phyloP scores from a whole-genome alignment of 2,797 vertebrate genomes.

The Lutjanus campechanus region DNA sequence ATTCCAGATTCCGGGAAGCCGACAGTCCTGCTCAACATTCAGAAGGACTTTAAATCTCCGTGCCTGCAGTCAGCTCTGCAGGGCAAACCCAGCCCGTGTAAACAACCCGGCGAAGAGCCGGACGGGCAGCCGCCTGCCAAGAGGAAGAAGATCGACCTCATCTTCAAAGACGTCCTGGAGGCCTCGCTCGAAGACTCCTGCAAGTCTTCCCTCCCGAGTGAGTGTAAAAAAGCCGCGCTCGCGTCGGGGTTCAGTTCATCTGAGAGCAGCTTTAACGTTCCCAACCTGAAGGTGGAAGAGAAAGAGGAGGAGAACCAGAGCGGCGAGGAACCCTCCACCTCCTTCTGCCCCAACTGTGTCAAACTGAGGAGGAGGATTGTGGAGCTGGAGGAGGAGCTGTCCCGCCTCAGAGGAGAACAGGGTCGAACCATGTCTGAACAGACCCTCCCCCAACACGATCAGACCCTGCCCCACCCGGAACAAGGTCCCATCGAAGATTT shows the following conservation, averaged over 20 bases:
- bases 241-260: slow-evolving; percentile 66
- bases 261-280: slow-evolving; percentile 78
- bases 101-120: slow-evolving; percentile 87
- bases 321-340: slow-evolving; percentile 90
- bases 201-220: slow-evolving; percentile 76
- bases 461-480: slow-evolving; percentile 86
- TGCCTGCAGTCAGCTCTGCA: slow-evolving; percentile 82
- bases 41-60: slow-evolving; percentile 75
- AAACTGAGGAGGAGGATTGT: slow-evolving; percentile 93
- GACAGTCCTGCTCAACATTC: not conserved
- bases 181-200: slow-evolving; percentile 90
- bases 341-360: slow-evolving; percentile 96
- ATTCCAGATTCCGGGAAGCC: slow-evolving; percentile 74
- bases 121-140: slow-evolving; percentile 90
- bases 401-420: slow-evolving; percentile 88
- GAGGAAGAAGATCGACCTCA: slow-evolving; percentile 96
- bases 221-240: slow-evolving; percentile 81
- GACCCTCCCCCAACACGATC: slow-evolving; percentile 13
- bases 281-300: slow-evolving; percentile 89
- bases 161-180: slow-evolving; percentile 95
- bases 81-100: slow-evolving; percentile 85
- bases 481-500: slow-evolving; percentile 91
- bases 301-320: slow-evolving; percentile 83
- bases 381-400: slow-evolving; percentile 94
- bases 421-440: slow-evolving; percentile 53